Conservation (phyloP, 2,113 vertebrate genomes). For the Seriola aureovittata region DNA sequence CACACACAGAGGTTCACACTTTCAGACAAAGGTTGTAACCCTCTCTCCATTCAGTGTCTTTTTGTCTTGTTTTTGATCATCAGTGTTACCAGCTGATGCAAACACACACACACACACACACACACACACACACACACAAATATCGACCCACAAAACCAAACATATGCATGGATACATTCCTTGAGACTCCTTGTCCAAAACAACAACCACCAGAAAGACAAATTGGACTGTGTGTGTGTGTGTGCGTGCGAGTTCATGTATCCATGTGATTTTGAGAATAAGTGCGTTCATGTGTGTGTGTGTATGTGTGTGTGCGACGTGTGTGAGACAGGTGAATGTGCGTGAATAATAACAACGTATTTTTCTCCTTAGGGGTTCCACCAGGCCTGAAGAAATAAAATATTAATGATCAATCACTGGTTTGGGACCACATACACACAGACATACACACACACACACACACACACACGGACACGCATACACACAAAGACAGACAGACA, state of each 20-base stretch:
- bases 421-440: conserved; percentile 53
- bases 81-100: background rate
- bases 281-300: conserved; percentile 23
- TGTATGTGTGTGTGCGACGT: conserved; percentile 22
- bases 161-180: conserved; percentile 26
- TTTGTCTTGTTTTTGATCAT: background rate
- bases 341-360: conserved; percentile 71
- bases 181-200: conserved; percentile 50
- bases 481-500: conserved; percentile 2
- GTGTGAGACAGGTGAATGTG: conserved; percentile 38
- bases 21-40: background rate
- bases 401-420: conserved; percentile 77
- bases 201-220: conserved; percentile 37
- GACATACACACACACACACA: conserved; percentile 26
- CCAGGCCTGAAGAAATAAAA: conserved; percentile 70
- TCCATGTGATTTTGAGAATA: conserved; percentile 16
- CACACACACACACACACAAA: background rate
- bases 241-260: conserved; percentile 22
- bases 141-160: background rate
- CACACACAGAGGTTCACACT: no score
- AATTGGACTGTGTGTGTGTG: conserved; percentile 43
- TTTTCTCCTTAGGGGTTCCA: conserved; percentile 65
- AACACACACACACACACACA: no score
- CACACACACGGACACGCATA: background rate
- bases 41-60: background rate